Percentiles rank a stretch among this genome's conserved stretches.
These are phyloP conservation scores for Pitangus sulphuratus DNA, from an alignment of 2,797 vertebrate species.

Conservation along the genomic window DNA sequence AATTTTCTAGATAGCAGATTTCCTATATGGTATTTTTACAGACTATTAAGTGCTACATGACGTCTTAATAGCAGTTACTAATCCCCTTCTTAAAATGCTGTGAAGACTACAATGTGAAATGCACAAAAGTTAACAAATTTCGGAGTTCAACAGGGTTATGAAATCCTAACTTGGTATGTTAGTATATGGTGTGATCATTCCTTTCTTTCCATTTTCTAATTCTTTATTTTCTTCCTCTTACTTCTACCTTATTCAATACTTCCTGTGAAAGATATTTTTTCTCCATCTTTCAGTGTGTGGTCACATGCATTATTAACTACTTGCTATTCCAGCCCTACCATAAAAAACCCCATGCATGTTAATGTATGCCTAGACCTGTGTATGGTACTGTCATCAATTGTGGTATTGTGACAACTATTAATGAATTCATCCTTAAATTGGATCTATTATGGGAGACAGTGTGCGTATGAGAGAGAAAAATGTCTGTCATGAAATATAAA, in stretches of 20 bases:
- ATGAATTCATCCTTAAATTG: slow-evolving; percentile 1
- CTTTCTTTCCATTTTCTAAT: not conserved
- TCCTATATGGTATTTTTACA: not conserved
- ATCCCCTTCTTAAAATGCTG: not conserved
- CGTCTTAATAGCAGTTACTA: not conserved
- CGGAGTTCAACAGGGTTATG: not conserved
- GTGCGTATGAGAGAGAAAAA: not conserved
- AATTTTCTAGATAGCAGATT: not conserved
- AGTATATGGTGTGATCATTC: not conserved
- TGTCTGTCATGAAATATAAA: not conserved
- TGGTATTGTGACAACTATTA: not conserved
- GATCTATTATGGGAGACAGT: not conserved
- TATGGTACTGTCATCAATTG: not conserved
- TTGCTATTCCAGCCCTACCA: not conserved
- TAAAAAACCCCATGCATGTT: not conserved
- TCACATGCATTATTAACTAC: slow-evolving; percentile 29
- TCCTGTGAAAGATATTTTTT: not conserved
- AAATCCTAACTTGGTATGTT: not conserved
- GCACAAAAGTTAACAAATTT: not conserved
- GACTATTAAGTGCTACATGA: not conserved
- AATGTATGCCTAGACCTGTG: not conserved
- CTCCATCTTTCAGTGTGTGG: not conserved
- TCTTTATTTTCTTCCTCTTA: not conserved
- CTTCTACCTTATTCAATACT: not conserved
- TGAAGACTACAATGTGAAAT: not conserved